These are phyloP conservation scores for Lasioglossum morio DNA, from an alignment of 2,888 invertebrate genomes.

Conservation along the genomic window DNA sequence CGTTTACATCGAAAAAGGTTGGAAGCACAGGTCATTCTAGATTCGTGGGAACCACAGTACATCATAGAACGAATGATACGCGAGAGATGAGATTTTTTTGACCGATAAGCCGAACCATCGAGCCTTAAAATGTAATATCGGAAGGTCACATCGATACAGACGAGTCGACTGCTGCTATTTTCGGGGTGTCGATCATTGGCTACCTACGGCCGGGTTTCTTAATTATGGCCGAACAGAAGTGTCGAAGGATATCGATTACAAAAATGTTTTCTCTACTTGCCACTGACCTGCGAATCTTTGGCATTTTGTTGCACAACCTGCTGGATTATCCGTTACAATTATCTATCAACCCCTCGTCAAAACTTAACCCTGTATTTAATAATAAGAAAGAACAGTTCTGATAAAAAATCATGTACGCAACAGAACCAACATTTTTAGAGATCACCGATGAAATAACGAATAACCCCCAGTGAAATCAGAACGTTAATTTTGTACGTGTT, in stretches of 20 bases:
- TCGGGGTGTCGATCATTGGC: conserved; percentile 51
- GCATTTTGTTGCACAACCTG: background rate
- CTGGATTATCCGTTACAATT: background rate
- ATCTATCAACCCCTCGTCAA: no score
- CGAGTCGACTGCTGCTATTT: conserved; percentile 55
- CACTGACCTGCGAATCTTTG: background rate
- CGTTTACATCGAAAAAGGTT: background rate
- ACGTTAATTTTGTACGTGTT: background rate
- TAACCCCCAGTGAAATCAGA: background rate
- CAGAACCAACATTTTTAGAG: background rate
- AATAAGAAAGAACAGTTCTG: background rate
- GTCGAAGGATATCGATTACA: conserved; percentile 29
- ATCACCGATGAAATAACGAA: no score
- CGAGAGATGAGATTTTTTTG: conserved; percentile 14
- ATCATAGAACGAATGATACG: background rate
- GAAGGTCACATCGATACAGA: conserved; percentile 69
- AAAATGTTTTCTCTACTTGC: conserved; percentile 3
- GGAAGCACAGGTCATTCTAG: background rate
- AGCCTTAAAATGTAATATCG: conserved; percentile 50
- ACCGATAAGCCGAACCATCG: conserved; percentile 25
- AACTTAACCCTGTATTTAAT: background rate
- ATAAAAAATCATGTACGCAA: background rate
- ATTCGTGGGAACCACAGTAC: background rate
- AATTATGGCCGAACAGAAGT: conserved; percentile 53
- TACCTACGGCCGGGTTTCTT: conserved; percentile 54